Base-by-base conservation (phyloP, 2,888 invertebrate species). In the Acrocyrtus sp. region DNA sequence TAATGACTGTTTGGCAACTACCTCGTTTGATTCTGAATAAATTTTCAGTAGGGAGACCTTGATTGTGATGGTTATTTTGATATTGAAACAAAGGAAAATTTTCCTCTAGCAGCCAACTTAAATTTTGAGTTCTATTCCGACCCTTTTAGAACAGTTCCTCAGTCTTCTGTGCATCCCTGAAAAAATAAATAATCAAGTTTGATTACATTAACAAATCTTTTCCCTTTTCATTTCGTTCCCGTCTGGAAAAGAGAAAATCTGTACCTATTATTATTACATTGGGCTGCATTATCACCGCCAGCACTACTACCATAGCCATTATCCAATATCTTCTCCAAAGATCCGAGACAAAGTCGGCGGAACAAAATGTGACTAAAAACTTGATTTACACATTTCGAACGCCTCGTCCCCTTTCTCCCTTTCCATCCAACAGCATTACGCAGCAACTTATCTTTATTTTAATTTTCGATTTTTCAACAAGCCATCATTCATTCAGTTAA, bases 371-470 rank as follows among this genome's bases (percentile, higher is more conserved):
- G 34, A 8, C 6, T 34, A 34, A 34, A 34, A 34, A 34, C 34
- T 34, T 34, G 5, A 34, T 34, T 8, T 34, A 34, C 12, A 12
- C 34, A 34, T 34, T 34, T 34, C 34, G 12, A 34, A 34, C 12
- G 34, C 34, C 5, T 34, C 12, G 5, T 12, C 34, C 34, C 34
- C 12, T 34, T 34, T 34, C 12, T 12, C 34, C 34, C 34, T 34
- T 34, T 34, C 34, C 51, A 3, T 51, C 21, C 48, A 26, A 41
- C 61, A n/a, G n/a, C 62, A 70, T 70, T 70, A 70, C 69, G 62
- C 69, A 62, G 69, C 69, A 70, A 41, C 53, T 70, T 69, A 69
- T 69, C 69, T 69, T 56, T 61, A 69, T 69, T 70, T 70, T 69
- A 53, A 57, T 57, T 63, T 63, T 63, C 63, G 53, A 63, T 63